Evolutionary conservation across 2,888 invertebrate species (phyloP).

Genomic region (Thelaira solivaga): DNA sequence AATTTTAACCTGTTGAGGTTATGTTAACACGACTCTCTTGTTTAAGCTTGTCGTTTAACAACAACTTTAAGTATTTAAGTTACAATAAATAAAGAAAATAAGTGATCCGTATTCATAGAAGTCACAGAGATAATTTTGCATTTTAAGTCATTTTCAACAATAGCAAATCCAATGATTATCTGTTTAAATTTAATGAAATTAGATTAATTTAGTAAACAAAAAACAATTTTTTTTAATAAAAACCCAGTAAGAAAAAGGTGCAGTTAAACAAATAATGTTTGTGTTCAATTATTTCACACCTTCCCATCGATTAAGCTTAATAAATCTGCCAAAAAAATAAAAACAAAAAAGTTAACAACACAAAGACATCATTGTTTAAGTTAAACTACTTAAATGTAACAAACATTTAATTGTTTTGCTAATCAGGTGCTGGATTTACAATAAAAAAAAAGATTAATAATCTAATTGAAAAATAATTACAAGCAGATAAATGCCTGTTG

Average conservation of each 20-base stretch:
- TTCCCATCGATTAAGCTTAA: not conserved
- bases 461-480: conserved; percentile 26
- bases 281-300: conserved; percentile 52
- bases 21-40: conserved; percentile 34
- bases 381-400: conserved; percentile 22
- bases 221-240: not conserved
- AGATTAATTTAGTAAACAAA: not conserved
- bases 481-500: not conserved
- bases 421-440: conserved; percentile 33
- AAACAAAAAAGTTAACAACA: not conserved
- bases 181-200: conserved; percentile 30
- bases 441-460: not conserved
- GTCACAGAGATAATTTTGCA: conserved; percentile 25
- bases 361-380: not conserved
- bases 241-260: conserved; percentile 37
- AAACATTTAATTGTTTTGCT: conserved; percentile 29
- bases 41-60: conserved; percentile 15
- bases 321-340: conserved; percentile 21
- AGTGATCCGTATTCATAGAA: not conserved
- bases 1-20: not conserved
- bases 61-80: not conserved
- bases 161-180: conserved; percentile 9
- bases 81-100: not conserved
- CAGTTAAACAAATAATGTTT: conserved; percentile 46
- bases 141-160: conserved; percentile 2